Evolutionary conservation across 2,888 invertebrate species (phyloP).

Genomic region (Cremastobaeus sp.): DNA sequence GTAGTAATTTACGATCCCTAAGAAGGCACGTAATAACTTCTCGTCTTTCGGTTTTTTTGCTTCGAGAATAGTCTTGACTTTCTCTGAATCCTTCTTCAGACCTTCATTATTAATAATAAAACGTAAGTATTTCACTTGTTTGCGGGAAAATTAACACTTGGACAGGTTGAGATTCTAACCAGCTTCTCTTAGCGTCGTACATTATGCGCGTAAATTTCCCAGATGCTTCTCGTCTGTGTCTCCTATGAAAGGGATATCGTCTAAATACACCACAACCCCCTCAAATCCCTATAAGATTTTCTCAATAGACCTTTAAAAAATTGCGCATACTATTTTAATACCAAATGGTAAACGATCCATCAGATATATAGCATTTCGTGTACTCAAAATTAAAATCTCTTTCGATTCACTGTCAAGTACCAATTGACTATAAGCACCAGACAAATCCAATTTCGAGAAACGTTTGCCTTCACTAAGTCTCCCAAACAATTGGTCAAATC

Average conservation of each 20-base stretch:
- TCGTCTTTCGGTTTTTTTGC: slow-evolving; percentile 63
- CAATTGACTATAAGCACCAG: slow-evolving; percentile 18
- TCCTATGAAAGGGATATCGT: slow-evolving; percentile 21
- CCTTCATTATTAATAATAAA: slow-evolving; percentile 69
- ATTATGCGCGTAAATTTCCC: slow-evolving; percentile 62
- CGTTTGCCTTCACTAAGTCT: no score
- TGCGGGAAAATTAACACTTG: slow-evolving; percentile 68
- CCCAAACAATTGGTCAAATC: no score
- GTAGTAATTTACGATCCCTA: slow-evolving; percentile 74
- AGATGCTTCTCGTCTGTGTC: slow-evolving; percentile 61
- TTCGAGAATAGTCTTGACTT: slow-evolving; percentile 68
- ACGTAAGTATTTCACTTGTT: slow-evolving; percentile 65
- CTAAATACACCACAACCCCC: not conserved
- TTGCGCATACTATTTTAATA: not conserved
- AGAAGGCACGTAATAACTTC: slow-evolving; percentile 65
- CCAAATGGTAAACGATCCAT: slow-evolving; percentile 19
- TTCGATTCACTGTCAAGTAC: slow-evolving; percentile 1
- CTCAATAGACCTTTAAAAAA: slow-evolving; percentile 20
- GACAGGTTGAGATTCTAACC: slow-evolving; percentile 64
- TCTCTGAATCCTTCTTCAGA: slow-evolving; percentile 67
- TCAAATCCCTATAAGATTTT: slow-evolving; percentile 8
- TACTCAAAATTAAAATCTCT: slow-evolving; percentile 25
- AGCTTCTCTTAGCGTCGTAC: slow-evolving; percentile 58
- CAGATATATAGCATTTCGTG: slow-evolving; percentile 20
- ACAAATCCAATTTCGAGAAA: slow-evolving; percentile 24